phyloP scores from a whole-genome alignment of 2,113 vertebrate species.

The Pyxicephalus adspersus region DNA sequence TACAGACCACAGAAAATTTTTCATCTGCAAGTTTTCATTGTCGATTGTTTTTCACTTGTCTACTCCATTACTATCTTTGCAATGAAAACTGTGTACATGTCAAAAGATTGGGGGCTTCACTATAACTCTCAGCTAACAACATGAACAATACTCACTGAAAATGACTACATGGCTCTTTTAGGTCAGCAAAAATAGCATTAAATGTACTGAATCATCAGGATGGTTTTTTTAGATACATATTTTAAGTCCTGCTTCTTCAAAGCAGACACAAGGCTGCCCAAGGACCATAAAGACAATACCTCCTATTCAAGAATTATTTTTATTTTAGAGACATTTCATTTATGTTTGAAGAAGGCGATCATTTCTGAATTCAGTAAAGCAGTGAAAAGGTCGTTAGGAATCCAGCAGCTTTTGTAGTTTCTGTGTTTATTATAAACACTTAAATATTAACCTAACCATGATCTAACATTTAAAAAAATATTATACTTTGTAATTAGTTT shows the following conservation, averaged over 20 bases:
- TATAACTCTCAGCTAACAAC: conserved; percentile 3
- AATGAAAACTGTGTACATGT: neutral
- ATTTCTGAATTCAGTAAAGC: too few relatives aligned
- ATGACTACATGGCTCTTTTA: conserved; percentile 1
- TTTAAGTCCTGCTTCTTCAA: neutral
- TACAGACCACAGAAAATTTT: neutral
- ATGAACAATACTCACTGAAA: neutral
- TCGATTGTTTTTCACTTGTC: neutral
- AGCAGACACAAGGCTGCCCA: neutral
- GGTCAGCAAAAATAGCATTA: conserved; percentile 7
- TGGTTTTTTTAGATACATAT: conserved; percentile 1
- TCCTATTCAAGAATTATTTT: too few relatives aligned
- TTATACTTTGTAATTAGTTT: too few relatives aligned
- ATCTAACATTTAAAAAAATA: too few relatives aligned
- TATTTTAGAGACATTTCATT: too few relatives aligned
- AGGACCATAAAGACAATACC: too few relatives aligned
- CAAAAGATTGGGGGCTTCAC: conserved; percentile 36
- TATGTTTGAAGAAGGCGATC: too few relatives aligned
- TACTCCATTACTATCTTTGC: neutral
- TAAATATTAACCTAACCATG: too few relatives aligned
- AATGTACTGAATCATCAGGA: conserved; percentile 21
- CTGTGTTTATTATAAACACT: too few relatives aligned
- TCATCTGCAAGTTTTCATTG: neutral
- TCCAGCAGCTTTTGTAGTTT: too few relatives aligned
- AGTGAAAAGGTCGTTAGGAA: too few relatives aligned